These are phyloP conservation scores for Lithophane leautieri DNA, from an alignment of 2,888 invertebrate genomes.

Conservation along the genomic window DNA sequence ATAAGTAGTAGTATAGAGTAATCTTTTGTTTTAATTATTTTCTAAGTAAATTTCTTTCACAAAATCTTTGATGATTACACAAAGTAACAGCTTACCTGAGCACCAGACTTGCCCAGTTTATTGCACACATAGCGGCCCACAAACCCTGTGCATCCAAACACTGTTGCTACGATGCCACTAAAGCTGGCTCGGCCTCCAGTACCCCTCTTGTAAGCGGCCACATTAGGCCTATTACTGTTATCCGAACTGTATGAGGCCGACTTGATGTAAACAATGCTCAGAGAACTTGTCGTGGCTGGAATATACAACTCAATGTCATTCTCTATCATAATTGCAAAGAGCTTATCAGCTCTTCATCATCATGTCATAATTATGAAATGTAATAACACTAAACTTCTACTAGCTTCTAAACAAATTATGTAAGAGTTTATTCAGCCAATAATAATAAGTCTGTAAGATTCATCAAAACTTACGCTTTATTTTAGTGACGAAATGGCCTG, in stretches of 20 bases:
- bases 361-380: conserved; percentile 28
- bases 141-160: conserved; percentile 98
- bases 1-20: not conserved
- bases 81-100: conserved; percentile 91
- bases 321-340: conserved; percentile 8
- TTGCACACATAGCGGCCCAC: conserved; percentile 97
- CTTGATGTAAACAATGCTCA: conserved; percentile 87
- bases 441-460: conserved; percentile 21
- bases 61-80: not conserved
- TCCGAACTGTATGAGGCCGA: conserved; percentile 90
- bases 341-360: conserved; percentile 21
- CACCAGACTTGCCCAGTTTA: conserved; percentile 96
- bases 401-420: conserved; percentile 74
- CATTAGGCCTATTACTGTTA: conserved; percentile 86
- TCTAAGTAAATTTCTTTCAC: not conserved
- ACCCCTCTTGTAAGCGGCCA: conserved; percentile 94
- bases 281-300: conserved; percentile 83
- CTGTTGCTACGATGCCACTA: conserved; percentile 99
- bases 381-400: conserved; percentile 18
- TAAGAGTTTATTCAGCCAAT: conserved; percentile 74
- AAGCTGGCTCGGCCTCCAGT: conserved; percentile 98
- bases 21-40: not conserved
- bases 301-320: conserved; percentile 41
- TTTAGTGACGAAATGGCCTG: conserved; percentile 82
- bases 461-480: conserved; percentile 80